A percentile compares a stretch with the other conserved stretches of the same genome.
phyloP scores from a whole-genome alignment of 92 coral and sea anemone species.

The Palythoa grandiflora region DNA sequence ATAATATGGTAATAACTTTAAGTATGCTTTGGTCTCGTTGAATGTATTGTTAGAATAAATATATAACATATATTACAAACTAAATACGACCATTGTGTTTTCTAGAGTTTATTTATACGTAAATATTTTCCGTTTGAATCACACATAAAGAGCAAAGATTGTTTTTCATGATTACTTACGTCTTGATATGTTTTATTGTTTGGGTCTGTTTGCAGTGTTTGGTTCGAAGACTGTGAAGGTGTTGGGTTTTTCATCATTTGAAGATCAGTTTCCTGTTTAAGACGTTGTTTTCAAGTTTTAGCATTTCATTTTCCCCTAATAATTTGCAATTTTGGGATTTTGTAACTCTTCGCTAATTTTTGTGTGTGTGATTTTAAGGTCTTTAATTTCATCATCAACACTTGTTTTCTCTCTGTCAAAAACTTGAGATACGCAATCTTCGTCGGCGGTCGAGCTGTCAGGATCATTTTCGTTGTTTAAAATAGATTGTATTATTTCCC shows the following conservation, averaged over 20 bases:
- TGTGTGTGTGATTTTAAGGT: not conserved
- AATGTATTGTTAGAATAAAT: too few species aligned
- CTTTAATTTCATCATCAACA: not conserved
- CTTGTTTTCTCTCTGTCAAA: not conserved
- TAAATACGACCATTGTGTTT: constrained; percentile 5
- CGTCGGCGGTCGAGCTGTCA: not conserved
- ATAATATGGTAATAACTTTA: too few species aligned
- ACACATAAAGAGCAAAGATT: constrained; percentile 2
- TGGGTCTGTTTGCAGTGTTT: not conserved
- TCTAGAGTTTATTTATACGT: constrained; percentile 21
- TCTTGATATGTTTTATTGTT: not conserved
- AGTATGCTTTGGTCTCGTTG: too few species aligned
- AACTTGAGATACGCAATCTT: constrained; percentile 10
- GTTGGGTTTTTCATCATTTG: not conserved
- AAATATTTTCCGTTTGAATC: constrained; percentile 24
- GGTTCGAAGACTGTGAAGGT: constrained; percentile 20
- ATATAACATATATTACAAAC: too few species aligned
- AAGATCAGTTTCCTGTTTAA: not conserved
- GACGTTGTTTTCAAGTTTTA: constrained; percentile 1
- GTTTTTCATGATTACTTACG: not conserved
- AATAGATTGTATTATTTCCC: constrained; percentile 4
- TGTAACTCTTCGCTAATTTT: constrained; percentile 3
- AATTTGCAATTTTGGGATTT: constrained; percentile 11
- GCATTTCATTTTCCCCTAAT: not conserved
- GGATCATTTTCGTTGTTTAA: constrained; percentile 2